These are phyloP conservation scores for Scolopax rusticola DNA, from an alignment of 2,797 vertebrate genomes.

Conservation along the genomic window DNA sequence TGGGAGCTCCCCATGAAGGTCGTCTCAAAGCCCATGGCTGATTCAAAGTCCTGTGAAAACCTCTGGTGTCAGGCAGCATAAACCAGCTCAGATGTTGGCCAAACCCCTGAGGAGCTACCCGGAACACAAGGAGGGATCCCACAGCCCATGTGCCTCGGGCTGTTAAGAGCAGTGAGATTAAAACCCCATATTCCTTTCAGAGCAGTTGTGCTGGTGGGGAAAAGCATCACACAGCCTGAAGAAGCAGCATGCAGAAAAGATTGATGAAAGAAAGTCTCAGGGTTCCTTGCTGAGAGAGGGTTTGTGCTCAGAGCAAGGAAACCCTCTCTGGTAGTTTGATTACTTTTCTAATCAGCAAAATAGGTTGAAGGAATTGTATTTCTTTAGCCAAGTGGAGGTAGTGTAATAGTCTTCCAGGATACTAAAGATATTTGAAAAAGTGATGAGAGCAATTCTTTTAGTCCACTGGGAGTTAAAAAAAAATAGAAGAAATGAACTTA, in stretches of 20 bases:
- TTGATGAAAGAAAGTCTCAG: not conserved
- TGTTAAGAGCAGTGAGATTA: not conserved
- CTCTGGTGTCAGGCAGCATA: not conserved
- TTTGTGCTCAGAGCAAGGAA: conserved; percentile 15
- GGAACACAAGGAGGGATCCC: not conserved
- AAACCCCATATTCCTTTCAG: not conserved
- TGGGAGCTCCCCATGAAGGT: not conserved
- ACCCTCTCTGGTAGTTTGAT: not conserved
- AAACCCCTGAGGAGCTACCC: not conserved
- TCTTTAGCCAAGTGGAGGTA: not conserved
- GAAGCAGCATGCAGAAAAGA: not conserved
- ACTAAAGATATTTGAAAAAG: not conserved
- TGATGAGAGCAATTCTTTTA: not conserved
- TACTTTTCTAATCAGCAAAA: conserved; percentile 18
- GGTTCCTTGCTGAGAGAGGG: not conserved
- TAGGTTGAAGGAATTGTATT: not conserved
- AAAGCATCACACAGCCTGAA: not conserved
- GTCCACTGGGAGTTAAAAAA: not conserved
- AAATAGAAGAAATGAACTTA: not conserved
- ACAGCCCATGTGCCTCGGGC: not conserved
- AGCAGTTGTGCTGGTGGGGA: not conserved
- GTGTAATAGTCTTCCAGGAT: not conserved
- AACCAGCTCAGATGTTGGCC: not conserved
- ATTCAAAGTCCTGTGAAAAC: not conserved
- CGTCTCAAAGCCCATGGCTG: not conserved